Conservation (phyloP, 1,140 invertebrate genomes). For the Drosophila murphyi region DNA sequence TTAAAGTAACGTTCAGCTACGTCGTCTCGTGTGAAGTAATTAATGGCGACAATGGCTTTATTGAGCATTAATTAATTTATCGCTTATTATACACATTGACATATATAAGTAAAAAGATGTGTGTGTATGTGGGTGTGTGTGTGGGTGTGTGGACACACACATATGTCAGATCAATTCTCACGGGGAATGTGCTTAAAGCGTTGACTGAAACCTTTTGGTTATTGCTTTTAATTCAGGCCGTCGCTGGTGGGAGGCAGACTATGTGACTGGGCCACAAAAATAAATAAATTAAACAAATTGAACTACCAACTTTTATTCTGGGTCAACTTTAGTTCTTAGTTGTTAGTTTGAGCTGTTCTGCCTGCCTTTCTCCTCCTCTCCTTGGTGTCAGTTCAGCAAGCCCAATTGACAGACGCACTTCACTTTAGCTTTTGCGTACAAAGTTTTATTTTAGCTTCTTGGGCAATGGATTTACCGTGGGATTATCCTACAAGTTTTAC, state of each 20-base stretch:
- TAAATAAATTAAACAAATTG: conserved; percentile 45
- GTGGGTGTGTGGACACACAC: no score
- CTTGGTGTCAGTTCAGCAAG: conserved; percentile 9
- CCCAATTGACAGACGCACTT: conserved; percentile 34
- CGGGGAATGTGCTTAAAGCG: conserved; percentile 12
- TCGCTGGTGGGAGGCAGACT: conserved; percentile 22
- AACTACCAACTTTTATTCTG: conserved; percentile 41
- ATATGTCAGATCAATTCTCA: background rate
- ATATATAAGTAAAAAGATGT: background rate
- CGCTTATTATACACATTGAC: conserved; percentile 39
- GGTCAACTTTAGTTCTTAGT: conserved; percentile 33
- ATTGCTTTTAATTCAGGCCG: conserved; percentile 62
- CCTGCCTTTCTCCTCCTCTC: background rate
- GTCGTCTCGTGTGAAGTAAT: conserved; percentile 58
- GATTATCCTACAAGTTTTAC: conserved; percentile 24
- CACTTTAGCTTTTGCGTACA: background rate
- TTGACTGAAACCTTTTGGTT: conserved; percentile 26
- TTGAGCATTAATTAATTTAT: conserved; percentile 78
- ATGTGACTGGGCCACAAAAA: conserved; percentile 24
- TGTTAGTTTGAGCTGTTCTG: conserved; percentile 29
- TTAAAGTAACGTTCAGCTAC: conserved; percentile 52
- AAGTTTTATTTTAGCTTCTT: conserved; percentile 27
- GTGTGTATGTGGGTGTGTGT: background rate
- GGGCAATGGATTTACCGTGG: conserved; percentile 13
- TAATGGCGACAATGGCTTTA: conserved; percentile 78